These are phyloP conservation scores for Gadopsis bispinosus DNA, from an alignment of 2,797 vertebrate species.

Conservation along the genomic window DNA sequence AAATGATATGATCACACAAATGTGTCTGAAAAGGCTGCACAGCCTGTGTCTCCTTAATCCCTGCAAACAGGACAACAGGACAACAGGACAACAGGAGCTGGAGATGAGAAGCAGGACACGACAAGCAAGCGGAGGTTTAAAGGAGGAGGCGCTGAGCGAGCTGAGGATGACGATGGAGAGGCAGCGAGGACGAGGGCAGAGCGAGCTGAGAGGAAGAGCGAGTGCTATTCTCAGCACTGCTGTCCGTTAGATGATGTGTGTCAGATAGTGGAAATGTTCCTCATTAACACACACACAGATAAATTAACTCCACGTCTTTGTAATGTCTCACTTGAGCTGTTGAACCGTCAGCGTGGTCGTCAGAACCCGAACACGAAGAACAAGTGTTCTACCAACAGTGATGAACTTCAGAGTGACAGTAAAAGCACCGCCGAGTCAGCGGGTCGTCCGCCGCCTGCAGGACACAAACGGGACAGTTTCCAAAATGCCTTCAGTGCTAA, in stretches of 20 bases:
- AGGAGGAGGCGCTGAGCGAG: neutral
- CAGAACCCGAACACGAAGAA: neutral
- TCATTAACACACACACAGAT: constrained; percentile 39
- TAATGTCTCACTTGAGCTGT: constrained; percentile 27
- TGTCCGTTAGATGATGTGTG: constrained; percentile 54
- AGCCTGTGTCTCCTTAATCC: neutral
- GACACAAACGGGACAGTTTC: neutral
- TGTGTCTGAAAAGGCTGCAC: neutral
- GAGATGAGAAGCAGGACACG: neutral
- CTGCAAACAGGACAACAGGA: neutral
- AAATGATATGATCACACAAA: neutral
- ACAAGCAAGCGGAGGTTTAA: neutral
- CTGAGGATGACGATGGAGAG: neutral
- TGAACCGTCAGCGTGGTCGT: neutral
- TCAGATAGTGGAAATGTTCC: constrained; percentile 16
- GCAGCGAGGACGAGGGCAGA: neutral
- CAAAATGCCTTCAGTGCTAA: constrained; percentile 3
- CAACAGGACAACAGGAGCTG: neutral
- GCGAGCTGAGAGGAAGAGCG: constrained; percentile 18
- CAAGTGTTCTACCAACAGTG: too few species aligned
- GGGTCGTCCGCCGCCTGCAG: constrained; percentile 1
- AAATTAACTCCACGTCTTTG: constrained; percentile 32
- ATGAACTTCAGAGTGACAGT: constrained; percentile 17
- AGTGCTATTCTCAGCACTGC: constrained; percentile 46
- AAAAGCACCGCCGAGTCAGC: neutral